Evolutionary conservation across 2,113 vertebrate genomes (phyloP).

Genomic region (Nerophis ophidion): DNA sequence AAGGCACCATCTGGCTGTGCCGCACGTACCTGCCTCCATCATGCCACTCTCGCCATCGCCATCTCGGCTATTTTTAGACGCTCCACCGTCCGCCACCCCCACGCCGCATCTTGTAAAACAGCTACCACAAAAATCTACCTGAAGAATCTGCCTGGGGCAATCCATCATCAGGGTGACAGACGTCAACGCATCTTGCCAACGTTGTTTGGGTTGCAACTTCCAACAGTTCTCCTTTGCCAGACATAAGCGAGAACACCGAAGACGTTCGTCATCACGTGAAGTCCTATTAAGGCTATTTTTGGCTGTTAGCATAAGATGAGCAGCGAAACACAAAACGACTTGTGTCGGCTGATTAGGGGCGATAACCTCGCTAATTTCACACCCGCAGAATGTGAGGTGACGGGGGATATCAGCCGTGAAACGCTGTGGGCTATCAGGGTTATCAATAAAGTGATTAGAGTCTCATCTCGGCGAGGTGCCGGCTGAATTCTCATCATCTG

Average conservation of each 20-base stretch:
- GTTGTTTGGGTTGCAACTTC: conserved; percentile 40
- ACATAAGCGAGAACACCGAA: conserved; percentile 18
- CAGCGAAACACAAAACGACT: conserved; percentile 7
- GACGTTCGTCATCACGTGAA: conserved; percentile 49
- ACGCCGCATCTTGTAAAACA: conserved; percentile 48
- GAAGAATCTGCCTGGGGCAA: conserved; percentile 45
- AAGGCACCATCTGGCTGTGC: conserved; percentile 66
- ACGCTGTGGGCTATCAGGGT: conserved; percentile 24
- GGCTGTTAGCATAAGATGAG: conserved; percentile 17
- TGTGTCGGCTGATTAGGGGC: not conserved
- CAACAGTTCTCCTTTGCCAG: conserved; percentile 21
- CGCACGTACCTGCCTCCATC: conserved; percentile 60
- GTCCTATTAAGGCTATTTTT: conserved; percentile 29
- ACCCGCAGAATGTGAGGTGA: conserved; percentile 18
- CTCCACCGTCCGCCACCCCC: conserved; percentile 46
- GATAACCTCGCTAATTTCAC: conserved; percentile 19
- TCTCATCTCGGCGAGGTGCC: conserved; percentile 29
- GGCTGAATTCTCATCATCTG: conserved; percentile 33
- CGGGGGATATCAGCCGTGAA: conserved; percentile 27
- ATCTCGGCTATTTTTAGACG: conserved; percentile 55
- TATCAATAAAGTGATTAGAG: conserved; percentile 60
- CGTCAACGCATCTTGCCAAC: conserved; percentile 40
- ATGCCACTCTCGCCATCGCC: conserved; percentile 40
- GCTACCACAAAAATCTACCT: conserved; percentile 36
- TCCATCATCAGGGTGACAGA: conserved; percentile 50